A percentile compares a stretch with the other conserved stretches of the same genome.
These are phyloP conservation scores for Lonchura striata DNA, from an alignment of 2,113 vertebrate species.

Conservation along the genomic window DNA sequence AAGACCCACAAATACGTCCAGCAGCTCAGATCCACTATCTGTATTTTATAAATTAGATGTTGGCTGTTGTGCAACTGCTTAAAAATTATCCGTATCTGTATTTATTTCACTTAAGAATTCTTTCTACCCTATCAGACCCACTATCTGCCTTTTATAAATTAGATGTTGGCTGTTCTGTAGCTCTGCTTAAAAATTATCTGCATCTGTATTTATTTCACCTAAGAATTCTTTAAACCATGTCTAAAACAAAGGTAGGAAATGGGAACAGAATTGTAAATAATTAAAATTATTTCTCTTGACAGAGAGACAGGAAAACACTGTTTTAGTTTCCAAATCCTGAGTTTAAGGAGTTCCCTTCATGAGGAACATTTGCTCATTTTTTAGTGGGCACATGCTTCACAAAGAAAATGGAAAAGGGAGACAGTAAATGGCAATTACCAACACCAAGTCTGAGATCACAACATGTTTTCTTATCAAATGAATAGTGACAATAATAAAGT, in stretches of 20 bases:
- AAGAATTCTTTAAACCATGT: conserved; percentile 1
- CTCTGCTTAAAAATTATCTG: neutral
- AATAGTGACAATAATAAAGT: neutral
- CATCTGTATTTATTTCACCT: conserved; percentile 2
- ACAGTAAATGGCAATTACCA: neutral
- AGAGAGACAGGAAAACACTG: conserved; percentile 49
- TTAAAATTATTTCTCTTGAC: conserved; percentile 42
- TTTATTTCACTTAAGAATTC: conserved; percentile 11
- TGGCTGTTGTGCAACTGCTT: neutral
- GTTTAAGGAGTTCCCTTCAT: conserved; percentile 17
- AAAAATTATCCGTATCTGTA: neutral
- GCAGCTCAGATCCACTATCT: neutral
- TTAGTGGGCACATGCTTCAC: neutral
- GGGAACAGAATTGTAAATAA: conserved; percentile 55
- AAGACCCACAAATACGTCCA: neutral
- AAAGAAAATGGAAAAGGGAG: neutral
- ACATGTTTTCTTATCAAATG: neutral
- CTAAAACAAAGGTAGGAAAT: conserved; percentile 63
- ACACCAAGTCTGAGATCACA: neutral
- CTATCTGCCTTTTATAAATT: neutral
- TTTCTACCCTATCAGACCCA: neutral
- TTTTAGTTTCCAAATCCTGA: conserved; percentile 40
- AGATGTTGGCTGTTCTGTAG: neutral
- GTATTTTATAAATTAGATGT: neutral
- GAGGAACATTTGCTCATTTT: neutral